A percentile compares a stretch with the other conserved stretches of the same genome.
Evolutionary conservation across 2,888 invertebrate species (phyloP).

Genomic region (Agriotes lineatus): DNA sequence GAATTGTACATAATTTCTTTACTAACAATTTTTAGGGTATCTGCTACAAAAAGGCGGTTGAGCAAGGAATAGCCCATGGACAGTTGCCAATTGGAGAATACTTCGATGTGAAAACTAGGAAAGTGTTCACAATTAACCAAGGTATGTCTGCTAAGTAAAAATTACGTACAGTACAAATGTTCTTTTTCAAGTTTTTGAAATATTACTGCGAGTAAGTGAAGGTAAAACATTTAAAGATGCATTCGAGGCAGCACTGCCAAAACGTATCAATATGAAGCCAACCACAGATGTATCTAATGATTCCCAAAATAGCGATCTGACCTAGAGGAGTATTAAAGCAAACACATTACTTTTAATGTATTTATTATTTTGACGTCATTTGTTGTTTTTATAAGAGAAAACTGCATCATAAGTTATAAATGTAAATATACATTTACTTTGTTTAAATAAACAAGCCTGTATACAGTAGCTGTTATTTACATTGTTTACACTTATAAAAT

Average conservation of each 20-base stretch:
- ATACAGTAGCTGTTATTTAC: conserved; percentile 7
- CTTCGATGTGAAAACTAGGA: conserved; percentile 91
- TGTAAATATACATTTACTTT: conserved; percentile 18
- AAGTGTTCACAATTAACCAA: conserved; percentile 96
- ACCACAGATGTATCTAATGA: neutral
- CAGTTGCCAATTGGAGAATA: conserved; percentile 91
- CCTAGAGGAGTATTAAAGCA: neutral
- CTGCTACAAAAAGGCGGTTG: conserved; percentile 84
- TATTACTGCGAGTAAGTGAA: conserved; percentile 81
- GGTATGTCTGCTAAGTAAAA: conserved; percentile 68
- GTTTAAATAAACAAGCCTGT: conserved; percentile 17
- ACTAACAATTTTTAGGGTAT: conserved; percentile 76
- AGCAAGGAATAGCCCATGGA: conserved; percentile 83
- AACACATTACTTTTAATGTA: conserved; percentile 1
- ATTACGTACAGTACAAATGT: conserved; percentile 11
- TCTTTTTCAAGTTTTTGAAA: conserved; percentile 82
- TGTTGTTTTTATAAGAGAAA: conserved; percentile 11
- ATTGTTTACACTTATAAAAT: conserved; percentile 13
- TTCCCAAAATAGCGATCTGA: neutral
- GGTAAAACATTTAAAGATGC: conserved; percentile 85
- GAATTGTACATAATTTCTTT: too few species aligned
- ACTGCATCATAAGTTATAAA: conserved; percentile 7
- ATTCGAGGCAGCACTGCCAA: conserved; percentile 81
- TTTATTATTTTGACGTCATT: conserved; percentile 16
- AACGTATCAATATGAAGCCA: conserved; percentile 69